Evolutionary conservation across 2,797 vertebrate genomes (phyloP), one percentile per base, ranked within the genome.

Genomic region (Ctenochaetus hawaiiensis): DNA sequence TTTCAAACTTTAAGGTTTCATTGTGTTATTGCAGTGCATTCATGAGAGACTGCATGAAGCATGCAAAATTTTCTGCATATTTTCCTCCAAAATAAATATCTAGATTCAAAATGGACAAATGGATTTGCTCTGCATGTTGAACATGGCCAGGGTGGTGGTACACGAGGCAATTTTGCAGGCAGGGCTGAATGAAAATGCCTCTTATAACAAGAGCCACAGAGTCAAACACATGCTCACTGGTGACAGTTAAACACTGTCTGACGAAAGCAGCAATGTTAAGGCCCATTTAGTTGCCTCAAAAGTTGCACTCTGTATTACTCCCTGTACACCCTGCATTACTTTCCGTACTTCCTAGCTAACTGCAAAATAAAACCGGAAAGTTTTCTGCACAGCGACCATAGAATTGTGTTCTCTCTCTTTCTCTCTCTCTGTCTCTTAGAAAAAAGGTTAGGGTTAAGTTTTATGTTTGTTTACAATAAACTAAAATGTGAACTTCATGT

Each of bases 401-500:
- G 74, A 78, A 76, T 53, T 75, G 75, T 77, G 47, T 73, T 73
- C 54, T 43, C 9, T 34, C 26, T 67, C 54, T 71, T 37, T 81
- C 43, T 75, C 57, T 73, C 44, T 62, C 54, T 71, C 43, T 81
- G 14, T 65, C 66, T 77, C 57, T 71, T 11, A 45, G 51, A 72
- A 45, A 65, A 44, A 8, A 67, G 30, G 26, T 59, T 61, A 72
- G 30, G 22, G 34, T 72, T 43, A 58, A n/a, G 39, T 56, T 82
- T 59, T 43, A 48, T 18, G 52, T 83, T 75, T 1, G 47, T 90
- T 86, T 89, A 90, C 86, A 77, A 22, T 69, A 49, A 83, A 68
- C 71, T 52, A 68, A 57, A 89, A 87, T 87, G 78, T 92, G 85
- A 91, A 88, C 37, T 53, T n/a, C 22, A 80, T 63, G 45, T 68